Evolutionary conservation across 2,113 vertebrate genomes (phyloP).

Genomic region (Symphodus melops): DNA sequence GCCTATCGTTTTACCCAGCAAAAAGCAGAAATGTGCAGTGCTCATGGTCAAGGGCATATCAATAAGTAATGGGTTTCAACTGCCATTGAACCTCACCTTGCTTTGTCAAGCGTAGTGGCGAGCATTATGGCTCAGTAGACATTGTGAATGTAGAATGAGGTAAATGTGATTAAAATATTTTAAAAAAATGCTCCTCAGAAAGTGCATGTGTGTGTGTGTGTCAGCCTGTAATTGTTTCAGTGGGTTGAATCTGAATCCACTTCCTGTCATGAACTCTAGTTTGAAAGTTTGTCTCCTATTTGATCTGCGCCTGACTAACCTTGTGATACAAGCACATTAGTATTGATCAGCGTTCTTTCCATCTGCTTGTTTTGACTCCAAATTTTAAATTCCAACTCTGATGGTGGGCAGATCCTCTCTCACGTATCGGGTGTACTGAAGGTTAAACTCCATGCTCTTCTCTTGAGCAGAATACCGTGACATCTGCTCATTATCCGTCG

Average conservation of each 20-base stretch:
- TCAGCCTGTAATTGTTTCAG: neutral
- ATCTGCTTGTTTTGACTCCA: slow-evolving; percentile 44
- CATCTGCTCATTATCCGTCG: slow-evolving; percentile 77
- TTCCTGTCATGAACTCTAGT: neutral
- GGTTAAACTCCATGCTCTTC: slow-evolving; percentile 64
- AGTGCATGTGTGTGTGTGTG: neutral
- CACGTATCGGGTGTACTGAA: slow-evolving; percentile 41
- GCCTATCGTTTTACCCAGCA: slow-evolving; percentile 34
- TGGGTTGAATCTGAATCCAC: neutral
- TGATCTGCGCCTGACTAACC: slow-evolving; percentile 7
- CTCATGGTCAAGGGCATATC: slow-evolving; percentile 57
- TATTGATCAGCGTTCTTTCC: slow-evolving; percentile 48
- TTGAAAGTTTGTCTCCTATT: neutral
- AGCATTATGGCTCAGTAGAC: slow-evolving; percentile 8
- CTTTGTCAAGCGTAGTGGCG: neutral
- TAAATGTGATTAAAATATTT: neutral
- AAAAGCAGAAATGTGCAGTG: slow-evolving; percentile 41
- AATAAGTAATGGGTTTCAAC: slow-evolving; percentile 64
- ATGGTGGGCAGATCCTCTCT: slow-evolving; percentile 21
- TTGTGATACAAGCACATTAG: slow-evolving; percentile 13
- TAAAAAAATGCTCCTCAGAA: neutral
- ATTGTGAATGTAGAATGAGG: neutral
- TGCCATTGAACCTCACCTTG: slow-evolving; percentile 40
- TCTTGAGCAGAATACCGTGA: slow-evolving; percentile 71
- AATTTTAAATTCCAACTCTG: slow-evolving; percentile 41